phyloP scores from a whole-genome alignment of 2,797 vertebrate species.

The Urocyon cinereoargenteus region DNA sequence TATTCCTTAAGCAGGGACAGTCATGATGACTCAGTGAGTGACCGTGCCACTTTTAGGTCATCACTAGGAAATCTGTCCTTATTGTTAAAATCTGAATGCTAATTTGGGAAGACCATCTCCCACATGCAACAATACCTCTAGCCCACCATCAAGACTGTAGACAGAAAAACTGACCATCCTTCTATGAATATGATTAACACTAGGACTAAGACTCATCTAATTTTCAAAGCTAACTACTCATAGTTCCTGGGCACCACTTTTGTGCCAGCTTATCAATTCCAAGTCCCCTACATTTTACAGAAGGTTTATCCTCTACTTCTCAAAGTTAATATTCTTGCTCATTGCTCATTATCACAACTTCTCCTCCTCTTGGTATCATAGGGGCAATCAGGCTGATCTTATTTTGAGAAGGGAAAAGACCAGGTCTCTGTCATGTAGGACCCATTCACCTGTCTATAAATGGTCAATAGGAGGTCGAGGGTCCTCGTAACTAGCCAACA shows the following conservation, averaged over 20 bases:
- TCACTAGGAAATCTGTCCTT: background rate
- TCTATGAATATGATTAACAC: background rate
- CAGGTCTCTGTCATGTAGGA: background rate
- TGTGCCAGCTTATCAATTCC: background rate
- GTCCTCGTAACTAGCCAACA: background rate
- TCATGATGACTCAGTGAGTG: background rate
- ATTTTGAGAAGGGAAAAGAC: background rate
- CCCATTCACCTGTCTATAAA: background rate
- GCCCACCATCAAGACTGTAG: background rate
- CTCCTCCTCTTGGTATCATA: background rate
- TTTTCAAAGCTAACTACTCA: background rate
- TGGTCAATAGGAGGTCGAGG: background rate
- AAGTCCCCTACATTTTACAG: background rate
- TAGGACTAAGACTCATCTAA: background rate
- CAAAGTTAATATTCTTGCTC: background rate
- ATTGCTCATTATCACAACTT: background rate
- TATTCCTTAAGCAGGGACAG: background rate
- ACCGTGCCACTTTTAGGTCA: background rate
- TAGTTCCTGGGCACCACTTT: background rate
- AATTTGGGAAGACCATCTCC: background rate
- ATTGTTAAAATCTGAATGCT: background rate
- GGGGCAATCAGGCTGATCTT: background rate
- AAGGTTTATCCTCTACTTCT: background rate
- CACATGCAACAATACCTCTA: background rate
- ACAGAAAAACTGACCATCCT: background rate